Base-by-base conservation (phyloP, 53 echinoderm and acorn worm species). In the Henricia sp. region DNA sequence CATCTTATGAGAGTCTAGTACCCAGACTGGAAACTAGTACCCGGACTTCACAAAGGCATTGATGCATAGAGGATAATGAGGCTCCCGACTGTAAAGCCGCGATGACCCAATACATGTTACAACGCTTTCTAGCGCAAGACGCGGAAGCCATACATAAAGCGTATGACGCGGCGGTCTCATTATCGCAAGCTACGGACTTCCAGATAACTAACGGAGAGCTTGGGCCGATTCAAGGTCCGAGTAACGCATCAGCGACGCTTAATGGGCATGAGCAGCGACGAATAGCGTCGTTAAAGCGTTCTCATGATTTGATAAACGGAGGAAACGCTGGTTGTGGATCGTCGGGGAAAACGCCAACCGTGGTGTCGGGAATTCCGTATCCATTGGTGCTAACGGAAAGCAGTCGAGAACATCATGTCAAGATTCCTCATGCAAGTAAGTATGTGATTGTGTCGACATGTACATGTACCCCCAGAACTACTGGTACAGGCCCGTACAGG, bases 51-150 rank as follows among this genome's bases (percentile, higher is more conserved):
- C 64, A 36, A 10, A 35, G 53, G 6, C 9, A 14, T 66, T 66
- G 13, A 14, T 19, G 36, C 33, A 32, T 48, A 80, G 30, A 63
- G 48, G 63, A 80, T 62, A 64, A 80, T 80, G 80, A 17, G 64
- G 48, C 35, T 64, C 32, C 33, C 30, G 52, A 14, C 23, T 52
- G 6, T 0, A n/a, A 8, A 21, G 44, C 62, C 62, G 77, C 20
- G 64, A 80, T 80, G 80, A 80, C 80, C 80, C 63, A 80, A 64
- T 80, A 80, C 64, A 80, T 80, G 50, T 24, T 80, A 11, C 80
- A 80, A 48, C 80, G 80, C 21, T 80, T 80, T 37, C 80, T 80
- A n/a, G 80, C 50, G 12, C 80, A 80, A 64, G 80, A 80, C 32
- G 60, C 60, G 8, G 74, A 74, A 16, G 63, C 57, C 21, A 43